Base-by-base conservation (phyloP, 2,888 invertebrate species). In the Tetranychus truncatus region DNA sequence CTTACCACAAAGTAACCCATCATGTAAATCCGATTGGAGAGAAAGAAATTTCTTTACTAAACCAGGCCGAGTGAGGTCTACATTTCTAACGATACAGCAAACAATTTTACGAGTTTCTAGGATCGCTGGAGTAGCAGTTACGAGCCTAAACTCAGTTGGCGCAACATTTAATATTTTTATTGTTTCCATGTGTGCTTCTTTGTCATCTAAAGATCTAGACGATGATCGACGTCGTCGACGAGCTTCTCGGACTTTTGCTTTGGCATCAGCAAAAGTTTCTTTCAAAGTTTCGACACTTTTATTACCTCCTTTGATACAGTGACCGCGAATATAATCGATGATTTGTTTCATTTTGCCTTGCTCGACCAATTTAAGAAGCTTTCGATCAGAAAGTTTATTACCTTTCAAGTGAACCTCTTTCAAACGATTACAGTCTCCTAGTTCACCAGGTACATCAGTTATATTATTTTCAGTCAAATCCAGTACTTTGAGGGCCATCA, bases 11-110 rank as follows among this genome's bases (percentile, higher is more conserved):
- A 90, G 84, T 24, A 69, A 69, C 0, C 87, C 86, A 77, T 89
- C 89, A 80, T 89, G 89, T 45, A 90, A 76, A 75, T 78, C 82
- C 6, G 77, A 77, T 77, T 85, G 91, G 80, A 90, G 80, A 80
- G 89, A 88, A 77, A 91, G 89, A 80, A 91, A 91, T 81, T 88
- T 88, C 81, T 89, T 91, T 78, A 89, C 88, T n/a, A 83, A 84
- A 0, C 84, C 84, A 44, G 87, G 86, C 1, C 85, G 86, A 18
- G 78, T 77, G 78, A 91, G 88, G 67, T 84, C 82, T 15, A 91
- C 79, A 78, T 88, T 85, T 75, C 84, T 85, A 0, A 91, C 85
- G 15, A 91, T 84, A 81, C 91, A 91, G 80, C 88, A 89, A 15
- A 89, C 84, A 76, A 91, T 88, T 80, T 87, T 87, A 76, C 91